Conservation (phyloP, 2,113 vertebrate species). For the Gracilinanus agilis region DNA sequence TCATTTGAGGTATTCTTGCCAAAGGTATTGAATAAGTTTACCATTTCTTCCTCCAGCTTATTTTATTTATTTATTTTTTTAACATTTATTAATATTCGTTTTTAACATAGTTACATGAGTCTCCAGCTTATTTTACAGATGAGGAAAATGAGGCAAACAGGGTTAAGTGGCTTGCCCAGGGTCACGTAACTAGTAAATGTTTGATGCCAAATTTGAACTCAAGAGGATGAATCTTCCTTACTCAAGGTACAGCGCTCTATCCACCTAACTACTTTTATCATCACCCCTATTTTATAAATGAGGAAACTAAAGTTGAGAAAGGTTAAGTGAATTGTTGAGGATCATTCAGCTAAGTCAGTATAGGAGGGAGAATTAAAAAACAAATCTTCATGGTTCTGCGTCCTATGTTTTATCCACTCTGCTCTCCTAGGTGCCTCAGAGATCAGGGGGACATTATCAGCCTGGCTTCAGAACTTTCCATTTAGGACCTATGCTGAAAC, state of each 20-base stretch:
- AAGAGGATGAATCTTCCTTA: not conserved
- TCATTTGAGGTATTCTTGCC: not conserved
- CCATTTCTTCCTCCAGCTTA: not conserved
- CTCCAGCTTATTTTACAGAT: not conserved
- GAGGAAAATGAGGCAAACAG: not conserved
- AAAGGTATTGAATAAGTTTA: not conserved
- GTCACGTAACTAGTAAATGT: not conserved
- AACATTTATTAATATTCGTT: too few species aligned
- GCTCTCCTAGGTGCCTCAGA: not conserved
- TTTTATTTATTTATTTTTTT: too few species aligned
- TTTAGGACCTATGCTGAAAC: not conserved
- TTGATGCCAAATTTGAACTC: not conserved
- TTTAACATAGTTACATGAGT: too few species aligned
- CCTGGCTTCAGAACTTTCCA: not conserved
- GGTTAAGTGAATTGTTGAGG: not conserved
- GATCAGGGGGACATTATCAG: not conserved
- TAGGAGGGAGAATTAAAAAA: not conserved
- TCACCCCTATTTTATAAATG: not conserved
- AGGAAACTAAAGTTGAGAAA: not conserved
- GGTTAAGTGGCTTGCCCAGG: not conserved
- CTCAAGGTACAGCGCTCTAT: not conserved
- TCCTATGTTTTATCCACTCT: not conserved
- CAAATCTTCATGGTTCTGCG: not conserved
- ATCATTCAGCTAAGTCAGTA: not conserved
- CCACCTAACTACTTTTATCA: not conserved